phyloP scores from a whole-genome alignment of 2,113 vertebrate species.

The Mesocricetus auratus region DNA sequence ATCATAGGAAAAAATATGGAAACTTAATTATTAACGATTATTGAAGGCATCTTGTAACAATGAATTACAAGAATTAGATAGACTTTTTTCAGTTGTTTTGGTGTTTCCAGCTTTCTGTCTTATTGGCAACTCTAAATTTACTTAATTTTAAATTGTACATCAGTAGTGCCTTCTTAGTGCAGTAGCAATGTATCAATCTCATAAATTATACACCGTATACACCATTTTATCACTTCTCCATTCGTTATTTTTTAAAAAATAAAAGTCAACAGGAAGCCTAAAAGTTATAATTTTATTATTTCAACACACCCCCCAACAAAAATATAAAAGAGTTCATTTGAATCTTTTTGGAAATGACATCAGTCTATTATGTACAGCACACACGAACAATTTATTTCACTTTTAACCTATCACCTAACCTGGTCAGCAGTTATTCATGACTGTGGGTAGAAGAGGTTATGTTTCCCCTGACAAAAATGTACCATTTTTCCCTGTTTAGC shows the following conservation, averaged over 20 bases:
- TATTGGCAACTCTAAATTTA: conserved; percentile 39
- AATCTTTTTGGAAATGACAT: conserved; percentile 82
- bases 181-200: neutral
- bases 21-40: neutral
- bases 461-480: conserved; percentile 84
- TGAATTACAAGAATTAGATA: neutral
- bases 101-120: neutral
- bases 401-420: conserved; percentile 79
- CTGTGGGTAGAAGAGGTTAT: conserved; percentile 64
- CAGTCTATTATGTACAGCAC: conserved; percentile 71
- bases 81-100: neutral
- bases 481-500: conserved; percentile 86
- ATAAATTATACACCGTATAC: neutral
- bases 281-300: conserved; percentile 80
- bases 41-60: neutral
- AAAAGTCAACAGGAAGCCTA: conserved; percentile 81
- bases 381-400: conserved; percentile 82
- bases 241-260: conserved; percentile 70
- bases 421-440: conserved; percentile 65
- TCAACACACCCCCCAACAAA: conserved; percentile 21
- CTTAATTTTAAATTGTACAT: conserved; percentile 71
- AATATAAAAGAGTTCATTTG: conserved; percentile 81
- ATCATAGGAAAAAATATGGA: neutral
- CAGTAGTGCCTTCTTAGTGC: neutral
- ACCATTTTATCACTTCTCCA: conserved; percentile 51